Percentiles rank a stretch among this genome's conserved stretches.
These are phyloP conservation scores for Bemisia tabaci DNA, from an alignment of 1,140 invertebrate genomes.

Conservation along the genomic window DNA sequence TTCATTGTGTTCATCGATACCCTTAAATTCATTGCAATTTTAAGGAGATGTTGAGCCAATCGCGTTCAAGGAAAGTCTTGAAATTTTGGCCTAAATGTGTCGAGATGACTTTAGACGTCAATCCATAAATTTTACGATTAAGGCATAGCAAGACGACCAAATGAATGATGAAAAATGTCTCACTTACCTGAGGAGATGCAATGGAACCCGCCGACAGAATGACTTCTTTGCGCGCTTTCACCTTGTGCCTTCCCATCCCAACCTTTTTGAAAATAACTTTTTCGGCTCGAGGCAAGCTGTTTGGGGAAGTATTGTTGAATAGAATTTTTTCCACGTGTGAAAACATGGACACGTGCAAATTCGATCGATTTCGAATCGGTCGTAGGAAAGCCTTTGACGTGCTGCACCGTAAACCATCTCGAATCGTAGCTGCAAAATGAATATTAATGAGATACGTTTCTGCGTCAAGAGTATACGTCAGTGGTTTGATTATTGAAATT, in stretches of 20 bases:
- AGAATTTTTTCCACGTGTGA: constrained; percentile 46
- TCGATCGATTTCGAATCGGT: constrained; percentile 36
- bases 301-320: constrained; percentile 26
- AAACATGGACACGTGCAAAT: constrained; percentile 43
- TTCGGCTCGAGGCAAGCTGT: constrained; percentile 30
- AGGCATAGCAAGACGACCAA: too few relatives aligned
- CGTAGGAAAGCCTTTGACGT: constrained; percentile 41
- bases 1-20: too few relatives aligned
- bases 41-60: too few relatives aligned
- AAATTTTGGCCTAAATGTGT: too few relatives aligned
- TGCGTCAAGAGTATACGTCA: too few relatives aligned
- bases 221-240: constrained; percentile 44
- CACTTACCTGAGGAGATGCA: constrained; percentile 50
- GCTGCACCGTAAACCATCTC: constrained; percentile 37
- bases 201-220: constrained; percentile 56
- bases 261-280: constrained; percentile 47
- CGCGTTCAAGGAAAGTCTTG: too few relatives aligned
- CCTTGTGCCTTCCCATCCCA: constrained; percentile 19
- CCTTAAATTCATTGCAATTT: too few relatives aligned
- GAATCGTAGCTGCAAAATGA: constrained; percentile 33
- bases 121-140: too few relatives aligned
- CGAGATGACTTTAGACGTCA: too few relatives aligned
- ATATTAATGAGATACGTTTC: too few relatives aligned
- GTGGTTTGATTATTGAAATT: too few relatives aligned
- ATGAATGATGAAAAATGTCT: too few relatives aligned